Conservation (phyloP, 2,888 invertebrate species). For the Standfussiana lucernea region DNA sequence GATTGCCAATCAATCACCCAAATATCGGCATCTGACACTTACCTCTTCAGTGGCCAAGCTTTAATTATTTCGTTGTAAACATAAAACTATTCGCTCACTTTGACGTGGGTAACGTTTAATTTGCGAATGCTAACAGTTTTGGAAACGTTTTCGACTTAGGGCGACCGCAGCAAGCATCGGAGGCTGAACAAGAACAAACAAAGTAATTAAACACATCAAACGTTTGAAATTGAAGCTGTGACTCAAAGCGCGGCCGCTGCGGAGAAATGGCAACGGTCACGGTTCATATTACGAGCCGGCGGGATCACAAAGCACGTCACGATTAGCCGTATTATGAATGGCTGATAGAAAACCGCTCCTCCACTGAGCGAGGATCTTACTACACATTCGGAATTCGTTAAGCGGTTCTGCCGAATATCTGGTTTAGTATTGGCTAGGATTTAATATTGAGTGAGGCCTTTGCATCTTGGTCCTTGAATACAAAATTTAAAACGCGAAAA, state of each 20-base stretch:
- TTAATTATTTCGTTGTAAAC: constrained; percentile 86
- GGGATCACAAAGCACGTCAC: constrained; percentile 52
- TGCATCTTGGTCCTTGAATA: background rate
- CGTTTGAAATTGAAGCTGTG: constrained; percentile 87
- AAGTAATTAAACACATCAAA: constrained; percentile 91
- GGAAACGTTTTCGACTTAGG: constrained; percentile 87
- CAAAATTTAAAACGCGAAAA: background rate
- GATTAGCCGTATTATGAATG: constrained; percentile 52
- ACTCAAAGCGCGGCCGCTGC: constrained; percentile 80
- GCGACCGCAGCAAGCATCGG: constrained; percentile 87
- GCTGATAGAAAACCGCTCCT: constrained; percentile 46
- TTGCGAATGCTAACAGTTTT: constrained; percentile 87
- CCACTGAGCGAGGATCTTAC: background rate
- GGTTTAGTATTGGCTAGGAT: background rate
- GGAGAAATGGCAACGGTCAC: constrained; percentile 64
- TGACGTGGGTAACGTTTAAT: constrained; percentile 90
- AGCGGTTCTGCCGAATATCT: background rate
- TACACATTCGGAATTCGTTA: constrained; percentile 7
- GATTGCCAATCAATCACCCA: constrained; percentile 65
- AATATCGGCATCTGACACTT: constrained; percentile 71
- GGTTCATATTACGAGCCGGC: constrained; percentile 50
- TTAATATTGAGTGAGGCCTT: background rate
- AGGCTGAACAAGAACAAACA: constrained; percentile 88
- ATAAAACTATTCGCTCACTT: constrained; percentile 88
- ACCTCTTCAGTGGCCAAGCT: constrained; percentile 67